phyloP scores from a whole-genome alignment of 37 sponge, comb jelly and placozoan genomes.

The Chondrosia reniformis region DNA sequence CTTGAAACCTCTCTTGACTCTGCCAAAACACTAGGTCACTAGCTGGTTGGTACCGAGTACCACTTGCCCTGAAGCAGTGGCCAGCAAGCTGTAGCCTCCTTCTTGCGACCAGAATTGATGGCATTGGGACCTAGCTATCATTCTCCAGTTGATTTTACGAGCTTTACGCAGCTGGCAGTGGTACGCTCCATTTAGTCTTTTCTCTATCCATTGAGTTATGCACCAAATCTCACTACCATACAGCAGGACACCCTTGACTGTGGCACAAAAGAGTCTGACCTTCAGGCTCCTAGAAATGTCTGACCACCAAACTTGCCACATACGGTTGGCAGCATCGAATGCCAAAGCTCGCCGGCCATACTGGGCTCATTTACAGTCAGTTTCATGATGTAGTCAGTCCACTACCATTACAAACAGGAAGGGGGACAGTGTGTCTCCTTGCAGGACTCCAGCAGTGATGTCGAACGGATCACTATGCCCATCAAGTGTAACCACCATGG shows the following conservation, averaged over 20 bases:
- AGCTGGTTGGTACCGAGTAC: not conserved
- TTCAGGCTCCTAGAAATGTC: too few species aligned
- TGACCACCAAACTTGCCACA: too few species aligned
- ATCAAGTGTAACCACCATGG: not conserved
- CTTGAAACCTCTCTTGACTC: not conserved
- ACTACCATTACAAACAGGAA: not conserved
- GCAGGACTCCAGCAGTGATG: not conserved
- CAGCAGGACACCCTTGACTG: too few species aligned
- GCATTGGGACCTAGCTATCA: not conserved
- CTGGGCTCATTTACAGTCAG: not conserved
- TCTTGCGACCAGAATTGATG: not conserved
- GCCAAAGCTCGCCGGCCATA: too few species aligned
- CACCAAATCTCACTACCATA: too few species aligned
- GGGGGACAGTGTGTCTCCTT: not conserved
- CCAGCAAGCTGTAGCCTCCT: not conserved
- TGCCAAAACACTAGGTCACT: slow-evolving; percentile 1
- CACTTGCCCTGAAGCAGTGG: slow-evolving; percentile 5
- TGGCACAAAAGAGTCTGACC: too few species aligned
- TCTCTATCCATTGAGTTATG: not conserved
- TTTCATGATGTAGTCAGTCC: slow-evolving; percentile 25
- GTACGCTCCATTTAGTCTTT: not conserved
- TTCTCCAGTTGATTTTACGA: not conserved
- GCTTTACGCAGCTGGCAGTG: not conserved
- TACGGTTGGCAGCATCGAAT: too few species aligned
- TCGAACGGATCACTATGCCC: not conserved